These are phyloP conservation scores for Penaeus chinensis DNA, from an alignment of 1,140 invertebrate species.

Conservation along the genomic window DNA sequence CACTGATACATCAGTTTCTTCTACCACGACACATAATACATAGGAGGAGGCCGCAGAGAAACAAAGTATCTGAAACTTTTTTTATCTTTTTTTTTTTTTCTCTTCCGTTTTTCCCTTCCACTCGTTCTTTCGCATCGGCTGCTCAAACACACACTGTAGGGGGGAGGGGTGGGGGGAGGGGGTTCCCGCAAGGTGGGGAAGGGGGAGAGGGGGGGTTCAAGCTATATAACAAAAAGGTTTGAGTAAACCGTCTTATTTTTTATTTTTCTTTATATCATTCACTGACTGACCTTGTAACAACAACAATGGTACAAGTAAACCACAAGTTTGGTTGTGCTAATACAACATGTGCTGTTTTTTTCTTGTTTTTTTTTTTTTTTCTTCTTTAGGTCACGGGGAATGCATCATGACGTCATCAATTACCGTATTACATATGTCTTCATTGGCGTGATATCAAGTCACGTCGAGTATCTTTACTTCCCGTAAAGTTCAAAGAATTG, in stretches of 20 bases:
- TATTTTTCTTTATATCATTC: not conserved
- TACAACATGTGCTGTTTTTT: too few relatives aligned
- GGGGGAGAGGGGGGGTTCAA: not conserved
- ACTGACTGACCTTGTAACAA: not conserved
- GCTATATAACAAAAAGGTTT: not conserved
- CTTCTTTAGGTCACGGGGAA: too few relatives aligned
- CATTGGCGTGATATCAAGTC: too few relatives aligned
- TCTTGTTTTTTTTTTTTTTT: too few relatives aligned
- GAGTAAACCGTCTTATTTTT: too few relatives aligned
- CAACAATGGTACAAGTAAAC: not conserved
- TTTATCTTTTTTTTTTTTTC: too few relatives aligned
- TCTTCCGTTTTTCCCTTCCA: not conserved
- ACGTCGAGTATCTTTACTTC: too few relatives aligned
- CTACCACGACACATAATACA: slow-evolving; percentile 17
- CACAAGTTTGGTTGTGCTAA: too few relatives aligned
- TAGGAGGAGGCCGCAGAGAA: not conserved
- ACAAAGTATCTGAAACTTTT: not conserved
- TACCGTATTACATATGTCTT: too few relatives aligned
- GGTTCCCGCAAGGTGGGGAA: not conserved
- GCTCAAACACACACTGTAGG: not conserved
- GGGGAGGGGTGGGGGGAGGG: not conserved
- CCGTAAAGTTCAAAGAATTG: too few relatives aligned
- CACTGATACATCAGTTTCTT: not conserved
- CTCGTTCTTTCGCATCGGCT: not conserved
- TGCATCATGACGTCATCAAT: too few relatives aligned